A percentile compares a stretch with the other conserved stretches of the same genome.
phyloP scores from a whole-genome alignment of 2,797 vertebrate genomes.

The Enoplosus armatus region DNA sequence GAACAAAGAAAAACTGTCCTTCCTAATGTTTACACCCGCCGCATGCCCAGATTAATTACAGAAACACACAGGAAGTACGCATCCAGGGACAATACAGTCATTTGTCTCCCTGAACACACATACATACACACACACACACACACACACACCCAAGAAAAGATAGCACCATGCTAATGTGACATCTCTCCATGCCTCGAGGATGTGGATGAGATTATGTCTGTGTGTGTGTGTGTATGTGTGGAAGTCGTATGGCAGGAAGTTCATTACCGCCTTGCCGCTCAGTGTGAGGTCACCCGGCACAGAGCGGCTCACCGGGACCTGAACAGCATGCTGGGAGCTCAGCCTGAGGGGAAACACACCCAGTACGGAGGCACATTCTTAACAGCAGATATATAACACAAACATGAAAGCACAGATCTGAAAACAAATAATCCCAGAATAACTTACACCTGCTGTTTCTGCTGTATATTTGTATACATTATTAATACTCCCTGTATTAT shows the following conservation, averaged over 20 bases:
- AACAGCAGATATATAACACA: constrained; percentile 28
- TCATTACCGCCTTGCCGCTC: constrained; percentile 61
- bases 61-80: constrained; percentile 69
- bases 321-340: constrained; percentile 64
- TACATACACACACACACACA: constrained; percentile 17
- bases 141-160: constrained; percentile 36
- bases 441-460: constrained; percentile 21
- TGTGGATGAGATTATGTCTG: constrained; percentile 53
- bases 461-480: constrained; percentile 20
- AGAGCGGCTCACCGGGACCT: constrained; percentile 42
- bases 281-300: constrained; percentile 44
- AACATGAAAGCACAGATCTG: constrained; percentile 26
- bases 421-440: constrained; percentile 50
- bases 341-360: constrained; percentile 54
- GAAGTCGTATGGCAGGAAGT: constrained; percentile 60
- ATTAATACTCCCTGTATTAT: constrained; percentile 33
- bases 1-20: constrained; percentile 48
- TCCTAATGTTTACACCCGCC: constrained; percentile 76
- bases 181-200: constrained; percentile 41
- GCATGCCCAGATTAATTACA: constrained; percentile 79
- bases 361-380: constrained; percentile 21
- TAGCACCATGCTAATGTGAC: constrained; percentile 64
- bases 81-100: constrained; percentile 68
- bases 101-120: constrained; percentile 70
- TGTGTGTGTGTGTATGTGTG: constrained; percentile 19